Percentiles rank a stretch among this genome's conserved stretches.
These are phyloP conservation scores for Scophthalmus maximus DNA, from an alignment of 2,113 vertebrate species.

Conservation along the genomic window DNA sequence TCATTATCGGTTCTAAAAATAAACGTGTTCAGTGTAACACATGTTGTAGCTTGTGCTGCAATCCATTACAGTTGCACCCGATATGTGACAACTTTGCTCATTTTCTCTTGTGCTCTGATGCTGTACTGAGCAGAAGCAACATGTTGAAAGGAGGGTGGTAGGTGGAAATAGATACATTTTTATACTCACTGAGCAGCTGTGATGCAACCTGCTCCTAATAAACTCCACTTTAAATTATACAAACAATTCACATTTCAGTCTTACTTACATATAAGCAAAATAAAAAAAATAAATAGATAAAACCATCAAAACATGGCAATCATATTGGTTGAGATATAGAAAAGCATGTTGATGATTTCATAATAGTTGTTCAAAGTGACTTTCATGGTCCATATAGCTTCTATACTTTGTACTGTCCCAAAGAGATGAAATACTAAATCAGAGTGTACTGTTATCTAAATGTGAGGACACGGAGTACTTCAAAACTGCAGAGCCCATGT, in stretches of 20 bases:
- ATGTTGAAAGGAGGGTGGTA: not conserved
- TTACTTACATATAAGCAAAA: not conserved
- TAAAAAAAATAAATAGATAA: not conserved
- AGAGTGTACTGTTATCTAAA: conserved; percentile 25
- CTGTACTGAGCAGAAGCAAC: not conserved
- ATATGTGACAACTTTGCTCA: not conserved
- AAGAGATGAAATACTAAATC: conserved; percentile 12
- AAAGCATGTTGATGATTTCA: not conserved
- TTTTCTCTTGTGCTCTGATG: not conserved
- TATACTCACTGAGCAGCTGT: not conserved
- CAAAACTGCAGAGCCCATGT: conserved; percentile 33
- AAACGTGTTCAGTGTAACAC: not conserved
- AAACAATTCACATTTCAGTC: too few relatives aligned
- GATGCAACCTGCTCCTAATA: not conserved
- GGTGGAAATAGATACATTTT: not conserved
- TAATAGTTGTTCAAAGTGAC: not conserved
- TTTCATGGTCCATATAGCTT: not conserved
- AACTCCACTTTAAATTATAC: too few relatives aligned
- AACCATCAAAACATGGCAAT: not conserved
- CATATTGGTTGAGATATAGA: not conserved
- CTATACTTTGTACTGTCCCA: not conserved
- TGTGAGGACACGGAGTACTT: conserved; percentile 28
- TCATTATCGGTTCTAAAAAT: not conserved
- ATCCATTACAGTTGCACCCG: not conserved
- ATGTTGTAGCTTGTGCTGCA: not conserved